Percentiles rank a stretch among this genome's conserved stretches.
phyloP scores from a whole-genome alignment of 2,888 invertebrate species.

The Mamestra brassicae region DNA sequence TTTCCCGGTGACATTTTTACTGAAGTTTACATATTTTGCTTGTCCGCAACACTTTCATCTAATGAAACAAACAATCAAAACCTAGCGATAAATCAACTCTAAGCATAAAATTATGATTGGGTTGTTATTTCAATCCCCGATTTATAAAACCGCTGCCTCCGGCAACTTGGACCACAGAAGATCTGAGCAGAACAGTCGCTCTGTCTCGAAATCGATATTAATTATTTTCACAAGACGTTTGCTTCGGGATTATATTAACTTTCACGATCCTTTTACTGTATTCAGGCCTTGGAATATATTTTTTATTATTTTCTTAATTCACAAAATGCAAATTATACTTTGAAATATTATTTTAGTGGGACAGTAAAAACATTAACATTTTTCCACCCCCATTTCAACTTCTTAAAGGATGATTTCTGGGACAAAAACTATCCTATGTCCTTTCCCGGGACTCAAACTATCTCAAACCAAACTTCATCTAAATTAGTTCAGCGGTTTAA shows the following conservation, averaged over 20 bases:
- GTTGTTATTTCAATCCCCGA: background rate
- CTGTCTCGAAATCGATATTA: constrained; percentile 76
- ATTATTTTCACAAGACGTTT: constrained; percentile 71
- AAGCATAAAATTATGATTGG: too few relatives aligned
- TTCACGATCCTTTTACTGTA: constrained; percentile 57
- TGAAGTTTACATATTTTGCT: too few relatives aligned
- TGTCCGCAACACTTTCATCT: too few relatives aligned
- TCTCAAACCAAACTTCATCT: too few relatives aligned
- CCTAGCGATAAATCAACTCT: too few relatives aligned
- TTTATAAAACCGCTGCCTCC: constrained; percentile 34
- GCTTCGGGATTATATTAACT: constrained; percentile 67
- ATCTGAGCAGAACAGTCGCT: constrained; percentile 72
- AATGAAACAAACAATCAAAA: background rate
- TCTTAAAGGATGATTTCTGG: too few relatives aligned
- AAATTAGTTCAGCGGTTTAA: too few relatives aligned
- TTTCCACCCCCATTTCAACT: too few relatives aligned
- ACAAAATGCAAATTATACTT: background rate
- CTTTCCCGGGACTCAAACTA: too few relatives aligned
- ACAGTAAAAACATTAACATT: too few relatives aligned
- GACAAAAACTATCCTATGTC: too few relatives aligned
- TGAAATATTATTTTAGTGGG: background rate
- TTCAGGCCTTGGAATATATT: constrained; percentile 31
- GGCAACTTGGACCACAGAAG: constrained; percentile 53
- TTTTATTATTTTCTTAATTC: constrained; percentile 27
- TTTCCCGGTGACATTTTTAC: too few relatives aligned